Evolutionary conservation across 2,113 vertebrate genomes (phyloP), one percentile per base, ranked within the genome.

Genomic region (Lota lota): DNA sequence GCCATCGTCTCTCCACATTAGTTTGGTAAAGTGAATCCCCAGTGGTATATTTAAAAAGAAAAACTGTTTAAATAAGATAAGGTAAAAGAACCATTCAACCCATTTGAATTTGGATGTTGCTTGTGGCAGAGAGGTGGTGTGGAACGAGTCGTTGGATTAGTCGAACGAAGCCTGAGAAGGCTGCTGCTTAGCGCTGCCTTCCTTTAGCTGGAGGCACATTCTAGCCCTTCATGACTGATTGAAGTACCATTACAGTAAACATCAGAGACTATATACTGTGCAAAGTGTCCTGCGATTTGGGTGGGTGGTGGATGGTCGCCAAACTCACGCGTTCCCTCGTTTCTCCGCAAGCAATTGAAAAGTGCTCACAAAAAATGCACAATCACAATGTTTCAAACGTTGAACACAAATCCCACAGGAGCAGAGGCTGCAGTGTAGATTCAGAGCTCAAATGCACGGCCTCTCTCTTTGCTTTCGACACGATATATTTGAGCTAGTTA

Each of bases 101-200:
- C 22, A 16, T 67, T 36, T 66, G n/a, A 56, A 56, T 56, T 50
- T 18, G 33, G 65, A 60, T 47, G 68, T 33, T 36, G 11, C 67
- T 66, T 63, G 19, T 62, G 36, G 66, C 56, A 54, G 10, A 24
- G 53, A 28, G 24, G 63, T 64, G 33, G 56, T 18, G 15, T 19
- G 22, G 60, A 75, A 57, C 20, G 51, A 28, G 11, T 16, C 59
- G 57, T 65, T 63, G 64, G 59, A 69, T 77, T 71, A 72, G 64
- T 82, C 66, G 56, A 11, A 50, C 20, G 71, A 59, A 17, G 51
- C 21, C 33, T 18, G 17, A 73, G 62, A 19, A 63, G 28, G 75
- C 75, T 66, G 79, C 67, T 67, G 22, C 64, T 71, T 79, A 72
- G 80, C 74, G 69, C 72, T 33, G 21, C 67, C 59, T 80, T 75